Evolutionary conservation across 2,888 invertebrate species (phyloP), one percentile per base, ranked within the genome.

Genomic region (Brenthis ino): DNA sequence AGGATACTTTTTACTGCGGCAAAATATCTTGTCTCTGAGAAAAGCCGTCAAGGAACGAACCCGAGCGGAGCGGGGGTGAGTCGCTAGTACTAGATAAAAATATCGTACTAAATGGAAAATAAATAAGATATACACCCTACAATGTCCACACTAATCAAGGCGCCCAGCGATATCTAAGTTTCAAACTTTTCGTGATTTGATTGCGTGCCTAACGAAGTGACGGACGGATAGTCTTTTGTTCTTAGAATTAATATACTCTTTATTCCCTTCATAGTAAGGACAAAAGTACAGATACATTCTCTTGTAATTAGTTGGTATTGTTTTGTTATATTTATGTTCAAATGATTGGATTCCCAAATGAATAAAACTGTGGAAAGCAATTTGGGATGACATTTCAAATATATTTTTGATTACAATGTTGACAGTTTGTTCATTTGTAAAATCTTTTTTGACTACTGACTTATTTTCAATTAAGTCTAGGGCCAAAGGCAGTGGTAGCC

Each of bases 111-210:
- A 48, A 20, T 13, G 3, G n/a, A 50, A 58, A 43, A 14, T 4
- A 33, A 6, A 67, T 65, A 68, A 24, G 60, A 67, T 77, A 51
- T 80, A 54, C 78, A 80, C 77, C 76, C 70, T 71, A 74, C 74
- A 76, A 67, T 54, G 60, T 72, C 72, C 74, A 72, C 69, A 79
- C 80, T 83, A 90, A 90, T 90, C 89, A 90, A 88, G 83, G 80
- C 83, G 79, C 79, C 81, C 81, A 82, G 82, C 84, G 84, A 84
- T 88, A 87, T 85, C 85, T 86, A 86, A 91, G 87, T 84, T 78
- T 85, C 86, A 85, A 87, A 87, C 84, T 85, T 87, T 87, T 82
- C 81, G 80, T 84, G 82, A 84, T 84, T 82, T 84, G 91, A 90
- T 91, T 89, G 88, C 88, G 86, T 89, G 90, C 79, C 77, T 83